These are phyloP conservation scores for Escarpia spicata DNA, from an alignment of 2,888 invertebrate species.

Conservation along the genomic window DNA sequence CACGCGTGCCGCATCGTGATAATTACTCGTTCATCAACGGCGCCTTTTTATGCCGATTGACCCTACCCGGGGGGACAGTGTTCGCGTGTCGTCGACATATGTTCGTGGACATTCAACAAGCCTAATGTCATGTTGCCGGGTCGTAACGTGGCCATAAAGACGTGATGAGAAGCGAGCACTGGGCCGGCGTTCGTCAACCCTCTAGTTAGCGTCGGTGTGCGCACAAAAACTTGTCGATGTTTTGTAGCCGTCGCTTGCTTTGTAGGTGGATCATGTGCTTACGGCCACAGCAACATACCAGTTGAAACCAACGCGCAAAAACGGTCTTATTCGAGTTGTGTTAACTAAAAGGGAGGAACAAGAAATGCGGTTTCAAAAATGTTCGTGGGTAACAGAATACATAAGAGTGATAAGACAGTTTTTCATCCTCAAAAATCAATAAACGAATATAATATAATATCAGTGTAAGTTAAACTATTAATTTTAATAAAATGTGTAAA, in stretches of 20 bases:
- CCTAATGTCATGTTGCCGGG: not conserved
- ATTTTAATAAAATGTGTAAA: too few relatives aligned
- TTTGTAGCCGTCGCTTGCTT: not conserved
- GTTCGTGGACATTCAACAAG: not conserved
- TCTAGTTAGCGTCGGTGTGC: not conserved
- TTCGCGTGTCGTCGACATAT: not conserved
- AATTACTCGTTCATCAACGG: not conserved
- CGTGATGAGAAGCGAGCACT: not conserved
- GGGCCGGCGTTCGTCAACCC: not conserved
- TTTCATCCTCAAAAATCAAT: too few relatives aligned
- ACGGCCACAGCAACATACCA: not conserved
- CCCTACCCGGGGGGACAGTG: not conserved
- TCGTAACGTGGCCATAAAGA: not conserved
- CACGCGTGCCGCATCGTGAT: not conserved
- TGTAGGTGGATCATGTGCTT: not conserved
- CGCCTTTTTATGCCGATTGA: not conserved
- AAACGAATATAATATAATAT: too few relatives aligned
- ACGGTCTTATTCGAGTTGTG: not conserved
- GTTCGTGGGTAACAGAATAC: not conserved
- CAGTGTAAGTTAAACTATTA: too few relatives aligned
- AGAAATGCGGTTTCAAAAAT: not conserved
- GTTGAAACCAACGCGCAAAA: not conserved
- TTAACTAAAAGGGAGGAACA: not conserved
- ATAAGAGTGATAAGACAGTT: too few relatives aligned
- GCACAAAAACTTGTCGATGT: not conserved